Evolutionary conservation across 2,888 invertebrate species (phyloP), one percentile per base, ranked within the genome.

Genomic region (Slavum lentiscoides): DNA sequence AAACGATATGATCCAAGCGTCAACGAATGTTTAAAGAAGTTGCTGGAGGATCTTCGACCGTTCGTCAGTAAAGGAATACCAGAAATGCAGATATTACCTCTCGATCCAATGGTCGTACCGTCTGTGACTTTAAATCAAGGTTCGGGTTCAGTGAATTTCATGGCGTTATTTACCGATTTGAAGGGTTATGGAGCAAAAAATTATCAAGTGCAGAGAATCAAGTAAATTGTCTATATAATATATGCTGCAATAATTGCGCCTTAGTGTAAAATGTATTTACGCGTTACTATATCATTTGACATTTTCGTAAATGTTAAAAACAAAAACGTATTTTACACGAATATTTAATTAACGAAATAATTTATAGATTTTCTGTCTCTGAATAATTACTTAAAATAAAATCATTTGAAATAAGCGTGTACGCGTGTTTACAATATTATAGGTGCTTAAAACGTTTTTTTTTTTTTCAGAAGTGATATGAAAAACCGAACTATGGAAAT

Each of bases 11-110:
- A 85, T 73, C 84, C 84, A 21, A 83, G 84, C 17, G 75, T 85
- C n/a, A 85, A 85, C 82, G 84, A 83, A 17, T 86, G 86, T 74
- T 82, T 85, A 43, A 83, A 82, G 21, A 82, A 83, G 4, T 84
- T 85, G 2, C 82, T 85, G 17, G 70, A 72, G 11, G 64, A 59
- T 6, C 37, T 83, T 82, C 84, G 55, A 82, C 83, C 66, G 83
- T 84, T 8, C 61, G 85, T 15, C 58, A 80, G 11, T 77, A 84
- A 55, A 74, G 84, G 84, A 75, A 84, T 84, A 69, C 84, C 83
- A 23, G 83, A 83, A 82, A 82, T 85, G n/a, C 83, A 84, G 6
- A 80, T 85, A 19, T 77, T 82, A 49, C 82, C 84, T 21, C 69
- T 85, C 17, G 85, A 85, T 81, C 85, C 85, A 37, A 76, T 85